Conservation (phyloP, 2,797 vertebrate species). For the Phataginus tetradactyla region DNA sequence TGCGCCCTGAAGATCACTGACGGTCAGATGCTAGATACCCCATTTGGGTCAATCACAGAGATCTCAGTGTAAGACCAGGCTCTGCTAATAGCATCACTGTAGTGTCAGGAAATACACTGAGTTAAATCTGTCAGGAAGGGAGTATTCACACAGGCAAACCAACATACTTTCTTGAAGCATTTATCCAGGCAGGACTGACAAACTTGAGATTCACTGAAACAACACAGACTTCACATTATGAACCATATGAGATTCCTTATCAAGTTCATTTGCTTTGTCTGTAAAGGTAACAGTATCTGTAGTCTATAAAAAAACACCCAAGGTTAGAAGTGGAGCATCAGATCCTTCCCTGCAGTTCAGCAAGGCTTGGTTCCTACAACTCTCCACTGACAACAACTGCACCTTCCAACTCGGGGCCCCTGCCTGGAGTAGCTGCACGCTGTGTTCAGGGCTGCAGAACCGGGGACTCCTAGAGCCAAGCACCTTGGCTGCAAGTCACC, state of each 20-base stretch:
- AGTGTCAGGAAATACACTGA: slow-evolving; percentile 92
- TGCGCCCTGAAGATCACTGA: slow-evolving; percentile 85
- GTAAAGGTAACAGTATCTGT: slow-evolving; percentile 94
- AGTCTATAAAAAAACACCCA: slow-evolving; percentile 89
- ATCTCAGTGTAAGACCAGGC: slow-evolving; percentile 91
- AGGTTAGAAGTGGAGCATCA: neutral
- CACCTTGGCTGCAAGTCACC: no score
- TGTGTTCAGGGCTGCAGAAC: neutral
- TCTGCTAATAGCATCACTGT: slow-evolving; percentile 91
- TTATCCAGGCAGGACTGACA: slow-evolving; percentile 92
- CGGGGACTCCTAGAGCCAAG: neutral
- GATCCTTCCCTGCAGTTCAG: neutral
- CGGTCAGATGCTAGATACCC: slow-evolving; percentile 91
- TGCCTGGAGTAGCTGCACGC: no score
- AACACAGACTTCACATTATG: slow-evolving; percentile 92
- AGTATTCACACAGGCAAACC: slow-evolving; percentile 93
- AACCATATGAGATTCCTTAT: slow-evolving; percentile 90
- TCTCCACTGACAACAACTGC: neutral
- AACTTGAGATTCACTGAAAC: slow-evolving; percentile 94
- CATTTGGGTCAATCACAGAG: slow-evolving; percentile 91
- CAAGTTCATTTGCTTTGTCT: slow-evolving; percentile 94
- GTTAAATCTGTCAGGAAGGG: slow-evolving; percentile 92
- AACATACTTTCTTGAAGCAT: slow-evolving; percentile 90
- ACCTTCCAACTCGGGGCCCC: neutral
- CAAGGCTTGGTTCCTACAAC: neutral